phyloP scores from a whole-genome alignment of 2,113 vertebrate genomes.

The Onychostoma macrolepis region DNA sequence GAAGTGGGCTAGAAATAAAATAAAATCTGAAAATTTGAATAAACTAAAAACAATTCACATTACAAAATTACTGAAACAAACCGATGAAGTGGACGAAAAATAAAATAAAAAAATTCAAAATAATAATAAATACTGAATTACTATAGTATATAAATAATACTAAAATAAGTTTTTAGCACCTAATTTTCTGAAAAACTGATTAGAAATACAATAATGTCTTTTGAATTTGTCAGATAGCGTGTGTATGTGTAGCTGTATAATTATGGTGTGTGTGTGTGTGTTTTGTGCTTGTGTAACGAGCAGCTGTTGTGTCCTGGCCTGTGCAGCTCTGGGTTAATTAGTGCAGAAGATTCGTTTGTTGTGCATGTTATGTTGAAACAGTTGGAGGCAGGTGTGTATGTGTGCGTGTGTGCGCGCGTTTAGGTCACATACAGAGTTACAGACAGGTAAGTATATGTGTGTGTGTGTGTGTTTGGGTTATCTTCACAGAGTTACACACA shows the following conservation, averaged over 20 bases:
- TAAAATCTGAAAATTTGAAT: too few species aligned
- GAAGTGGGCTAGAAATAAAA: too few species aligned
- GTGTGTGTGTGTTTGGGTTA: neutral
- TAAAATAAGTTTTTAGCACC: neutral
- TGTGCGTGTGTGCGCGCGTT: conserved; percentile 28
- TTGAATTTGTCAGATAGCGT: too few species aligned
- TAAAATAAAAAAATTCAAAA: too few species aligned
- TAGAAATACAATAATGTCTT: neutral
- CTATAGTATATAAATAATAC: too few species aligned
- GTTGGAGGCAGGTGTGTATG: conserved; percentile 75
- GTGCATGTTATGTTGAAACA: conserved; percentile 73
- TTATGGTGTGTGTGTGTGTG: conserved; percentile 33
- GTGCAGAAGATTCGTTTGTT: conserved; percentile 80
- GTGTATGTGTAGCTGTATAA: neutral
- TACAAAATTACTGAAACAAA: too few species aligned
- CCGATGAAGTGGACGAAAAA: too few species aligned
- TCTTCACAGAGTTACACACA: neutral
- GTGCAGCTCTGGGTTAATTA: conserved; percentile 75
- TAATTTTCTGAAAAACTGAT: neutral
- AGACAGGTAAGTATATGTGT: conserved; percentile 26
- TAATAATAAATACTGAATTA: too few species aligned
- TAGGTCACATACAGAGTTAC: conserved; percentile 7
- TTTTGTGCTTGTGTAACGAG: conserved; percentile 58
- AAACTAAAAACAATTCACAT: too few species aligned
- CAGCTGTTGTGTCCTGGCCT: conserved; percentile 72